Conservation (phyloP, 2,797 vertebrate species). For the Schizopygopsis pylzovi region DNA sequence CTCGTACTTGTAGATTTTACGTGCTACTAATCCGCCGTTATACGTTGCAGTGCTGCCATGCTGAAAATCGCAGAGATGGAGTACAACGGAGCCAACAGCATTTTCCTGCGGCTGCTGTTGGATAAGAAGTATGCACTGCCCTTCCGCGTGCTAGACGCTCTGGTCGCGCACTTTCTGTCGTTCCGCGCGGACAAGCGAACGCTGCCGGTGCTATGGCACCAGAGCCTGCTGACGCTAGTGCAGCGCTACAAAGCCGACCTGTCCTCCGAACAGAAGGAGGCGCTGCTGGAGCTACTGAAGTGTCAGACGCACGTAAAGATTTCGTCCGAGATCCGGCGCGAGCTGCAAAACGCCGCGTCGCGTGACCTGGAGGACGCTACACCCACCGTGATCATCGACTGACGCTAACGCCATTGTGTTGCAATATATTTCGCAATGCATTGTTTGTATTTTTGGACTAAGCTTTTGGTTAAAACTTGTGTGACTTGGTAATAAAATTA, state of each 20-base stretch:
- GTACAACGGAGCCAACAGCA: slow-evolving; percentile 96
- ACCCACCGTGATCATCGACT: slow-evolving; percentile 79
- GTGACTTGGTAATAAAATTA: neutral
- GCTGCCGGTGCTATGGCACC: slow-evolving; percentile 98
- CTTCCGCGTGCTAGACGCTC: slow-evolving; percentile 94
- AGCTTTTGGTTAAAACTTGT: neutral
- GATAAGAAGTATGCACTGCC: slow-evolving; percentile 98
- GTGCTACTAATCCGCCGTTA: neutral
- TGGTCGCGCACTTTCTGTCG: slow-evolving; percentile 94
- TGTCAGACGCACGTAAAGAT: slow-evolving; percentile 86
- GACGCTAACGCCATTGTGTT: slow-evolving; percentile 34
- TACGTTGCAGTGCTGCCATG: slow-evolving; percentile 86
- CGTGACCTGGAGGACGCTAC: slow-evolving; percentile 85
- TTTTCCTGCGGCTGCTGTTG: slow-evolving; percentile 93
- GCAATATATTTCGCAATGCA: too few relatives aligned
- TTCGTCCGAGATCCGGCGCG: slow-evolving; percentile 87
- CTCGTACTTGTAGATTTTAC: neutral
- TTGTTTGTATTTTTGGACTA: neutral
- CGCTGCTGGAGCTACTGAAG: slow-evolving; percentile 91
- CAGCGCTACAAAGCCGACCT: slow-evolving; percentile 98
- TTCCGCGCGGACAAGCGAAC: slow-evolving; percentile 87
- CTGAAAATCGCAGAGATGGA: slow-evolving; percentile 96
- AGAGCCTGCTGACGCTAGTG: slow-evolving; percentile 89
- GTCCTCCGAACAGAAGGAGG: slow-evolving; percentile 90
- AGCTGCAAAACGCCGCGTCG: slow-evolving; percentile 85